A percentile compares a stretch with the other conserved stretches of the same genome.
phyloP scores from a whole-genome alignment of 2,888 invertebrate species.

The Lampropteryx suffumata region DNA sequence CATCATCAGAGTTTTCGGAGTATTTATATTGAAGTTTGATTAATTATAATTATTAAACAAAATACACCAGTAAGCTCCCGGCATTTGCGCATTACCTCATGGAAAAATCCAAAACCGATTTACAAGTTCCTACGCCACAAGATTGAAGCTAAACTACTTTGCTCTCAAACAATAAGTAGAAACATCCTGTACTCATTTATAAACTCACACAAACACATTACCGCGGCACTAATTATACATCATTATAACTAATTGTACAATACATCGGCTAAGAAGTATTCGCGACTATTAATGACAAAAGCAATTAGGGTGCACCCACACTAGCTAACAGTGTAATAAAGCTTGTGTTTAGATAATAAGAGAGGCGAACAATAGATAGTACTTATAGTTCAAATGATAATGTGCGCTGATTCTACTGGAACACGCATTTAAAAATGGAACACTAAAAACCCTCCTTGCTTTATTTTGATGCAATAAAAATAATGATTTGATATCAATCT shows the following conservation, averaged over 20 bases:
- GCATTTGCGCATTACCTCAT: no score
- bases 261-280: constrained; percentile 78
- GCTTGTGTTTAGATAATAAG: constrained; percentile 1
- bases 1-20: no score
- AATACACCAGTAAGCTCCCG: no score
- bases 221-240: constrained; percentile 71
- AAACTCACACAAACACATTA: constrained; percentile 46
- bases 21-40: no score
- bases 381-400: neutral
- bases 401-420: no score
- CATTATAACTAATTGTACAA: constrained; percentile 81
- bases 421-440: no score
- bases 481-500: no score
- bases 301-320: constrained; percentile 78
- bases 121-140: neutral
- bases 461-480: no score
- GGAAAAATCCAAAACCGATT: no score
- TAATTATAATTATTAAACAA: no score
- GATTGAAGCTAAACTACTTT: constrained; percentile 16
- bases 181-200: constrained; percentile 36
- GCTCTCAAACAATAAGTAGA: constrained; percentile 27
- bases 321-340: constrained; percentile 40
- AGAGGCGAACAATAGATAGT: neutral
- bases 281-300: constrained; percentile 82
- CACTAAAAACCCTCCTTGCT: no score